phyloP scores from a whole-genome alignment of 2,888 invertebrate genomes.

The Gymnoscelis rufifasciata region DNA sequence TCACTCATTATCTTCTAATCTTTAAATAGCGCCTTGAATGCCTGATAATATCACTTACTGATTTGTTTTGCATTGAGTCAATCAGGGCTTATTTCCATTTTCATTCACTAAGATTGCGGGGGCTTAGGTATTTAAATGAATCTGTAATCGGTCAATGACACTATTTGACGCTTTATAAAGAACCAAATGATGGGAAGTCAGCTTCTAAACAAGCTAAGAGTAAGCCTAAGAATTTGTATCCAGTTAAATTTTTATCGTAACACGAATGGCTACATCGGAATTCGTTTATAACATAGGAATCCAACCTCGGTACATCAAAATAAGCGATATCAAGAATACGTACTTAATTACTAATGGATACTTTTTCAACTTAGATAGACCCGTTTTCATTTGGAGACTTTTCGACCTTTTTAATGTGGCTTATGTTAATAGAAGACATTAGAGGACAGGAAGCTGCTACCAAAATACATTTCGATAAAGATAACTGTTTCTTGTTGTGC shows the following conservation, averaged over 20 bases:
- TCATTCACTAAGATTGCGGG: conserved; percentile 46
- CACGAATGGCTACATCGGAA: no score
- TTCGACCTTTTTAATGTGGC: conserved; percentile 24
- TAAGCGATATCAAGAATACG: conserved; percentile 45
- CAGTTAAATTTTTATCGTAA: no score
- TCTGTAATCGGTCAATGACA: conserved; percentile 53
- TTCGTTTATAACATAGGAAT: conserved; percentile 43
- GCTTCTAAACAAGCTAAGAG: conserved; percentile 19
- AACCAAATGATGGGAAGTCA: conserved; percentile 30
- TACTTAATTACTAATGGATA: conserved; percentile 52
- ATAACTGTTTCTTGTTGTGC: conserved; percentile 17
- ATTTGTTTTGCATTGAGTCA: conserved; percentile 31
- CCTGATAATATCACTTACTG: conserved; percentile 28
- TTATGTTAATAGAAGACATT: conserved; percentile 23
- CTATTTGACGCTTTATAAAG: conserved; percentile 40
- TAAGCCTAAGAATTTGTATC: no score
- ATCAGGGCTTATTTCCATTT: conserved; percentile 36
- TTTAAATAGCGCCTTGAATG: conserved; percentile 23
- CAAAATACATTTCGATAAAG: conserved; percentile 22
- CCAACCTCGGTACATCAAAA: conserved; percentile 37
- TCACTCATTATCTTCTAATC: conserved; percentile 20
- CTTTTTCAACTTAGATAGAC: conserved; percentile 43
- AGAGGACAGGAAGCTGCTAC: conserved; percentile 24
- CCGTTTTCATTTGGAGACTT: conserved; percentile 20
- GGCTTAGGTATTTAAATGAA: conserved; percentile 60